Evolutionary conservation across 2,113 vertebrate species (phyloP), one percentile per base, ranked within the genome.

Genomic region (Leucosticte australis): DNA sequence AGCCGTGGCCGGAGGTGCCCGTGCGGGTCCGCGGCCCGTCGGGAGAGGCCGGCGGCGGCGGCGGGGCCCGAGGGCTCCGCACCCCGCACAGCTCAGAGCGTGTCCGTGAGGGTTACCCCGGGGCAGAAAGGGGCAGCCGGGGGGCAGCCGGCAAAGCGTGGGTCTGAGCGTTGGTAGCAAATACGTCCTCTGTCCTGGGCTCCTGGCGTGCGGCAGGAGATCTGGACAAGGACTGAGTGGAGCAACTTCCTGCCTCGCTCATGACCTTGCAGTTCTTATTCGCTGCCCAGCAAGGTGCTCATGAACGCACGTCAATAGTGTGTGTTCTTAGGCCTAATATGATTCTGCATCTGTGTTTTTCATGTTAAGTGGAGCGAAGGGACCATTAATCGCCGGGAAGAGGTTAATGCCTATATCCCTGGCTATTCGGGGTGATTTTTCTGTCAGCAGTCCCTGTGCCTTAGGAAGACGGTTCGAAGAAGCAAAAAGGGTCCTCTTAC

Each of bases 241-340:
- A 14, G 56, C n/a, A 7, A 7, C 7, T 37, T 50, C 53, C 19
- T 33, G 21, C 27, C 59, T 73, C 46, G 16, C 76, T 83, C 86
- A 2, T 39, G 28, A 57, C 47, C 37, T 8, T 7, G 68, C 50
- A 5, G 35, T 20, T 77, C 14, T 41, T 16, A 8, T 10, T 78
- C 31, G 4, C 73, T 17, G 10, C 39, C 60, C 65, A 11, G 37
- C 41, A 63, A 83, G 83, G 73, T 60, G 79, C 28, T 59, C 35
- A 1, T 1, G 64, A 70, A 46, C 4, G 47, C 68, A 0, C 8
- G 13, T 21, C 55, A 47, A 13, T 9, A 64, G 3, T 9, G 21
- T 17, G 3, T 37, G 10, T 27, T 41, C 55, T 39, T 59, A n/a
- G 8, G 57, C 56, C 19, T 8, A 63, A 15, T 3, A 15, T 17